These are phyloP conservation scores for Lutjanus argentimaculatus DNA, from an alignment of 2,797 vertebrate species.

Conservation along the genomic window DNA sequence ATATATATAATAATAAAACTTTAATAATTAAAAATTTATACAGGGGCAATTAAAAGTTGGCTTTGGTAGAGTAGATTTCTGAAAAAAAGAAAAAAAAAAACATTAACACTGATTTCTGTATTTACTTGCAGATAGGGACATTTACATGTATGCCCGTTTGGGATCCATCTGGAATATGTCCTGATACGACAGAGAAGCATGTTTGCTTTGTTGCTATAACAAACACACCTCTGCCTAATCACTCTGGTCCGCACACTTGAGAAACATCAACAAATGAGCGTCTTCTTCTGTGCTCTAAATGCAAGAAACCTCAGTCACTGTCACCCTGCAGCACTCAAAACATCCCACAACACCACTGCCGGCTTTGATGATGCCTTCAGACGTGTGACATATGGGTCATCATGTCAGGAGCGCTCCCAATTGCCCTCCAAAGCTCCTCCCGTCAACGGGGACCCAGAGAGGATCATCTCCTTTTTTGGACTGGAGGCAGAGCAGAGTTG, in stretches of 20 bases:
- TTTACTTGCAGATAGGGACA: background rate
- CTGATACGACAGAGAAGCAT: background rate
- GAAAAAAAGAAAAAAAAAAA: too few species aligned
- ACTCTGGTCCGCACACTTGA: background rate
- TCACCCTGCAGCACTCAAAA: slow-evolving; percentile 8
- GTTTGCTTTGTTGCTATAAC: slow-evolving; percentile 9
- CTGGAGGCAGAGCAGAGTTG: slow-evolving; percentile 56
- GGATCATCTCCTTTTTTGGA: slow-evolving; percentile 73
- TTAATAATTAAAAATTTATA: too few species aligned
- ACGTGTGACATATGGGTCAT: slow-evolving; percentile 64
- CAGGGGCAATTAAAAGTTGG: too few species aligned
- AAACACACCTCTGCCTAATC: background rate
- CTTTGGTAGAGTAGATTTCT: too few species aligned
- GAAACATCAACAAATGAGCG: slow-evolving; percentile 16
- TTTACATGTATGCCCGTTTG: background rate
- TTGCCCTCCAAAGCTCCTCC: slow-evolving; percentile 58
- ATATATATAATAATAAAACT: too few species aligned
- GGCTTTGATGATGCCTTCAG: slow-evolving; percentile 44
- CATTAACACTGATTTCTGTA: background rate
- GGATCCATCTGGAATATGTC: background rate
- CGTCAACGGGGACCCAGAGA: slow-evolving; percentile 56
- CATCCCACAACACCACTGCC: slow-evolving; percentile 23
- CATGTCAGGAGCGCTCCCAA: slow-evolving; percentile 46
- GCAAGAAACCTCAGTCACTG: background rate
- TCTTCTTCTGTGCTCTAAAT: background rate